phyloP scores from a whole-genome alignment of 37 sponge, comb jelly and placozoan genomes.

The Halisarca cf. caerulea region DNA sequence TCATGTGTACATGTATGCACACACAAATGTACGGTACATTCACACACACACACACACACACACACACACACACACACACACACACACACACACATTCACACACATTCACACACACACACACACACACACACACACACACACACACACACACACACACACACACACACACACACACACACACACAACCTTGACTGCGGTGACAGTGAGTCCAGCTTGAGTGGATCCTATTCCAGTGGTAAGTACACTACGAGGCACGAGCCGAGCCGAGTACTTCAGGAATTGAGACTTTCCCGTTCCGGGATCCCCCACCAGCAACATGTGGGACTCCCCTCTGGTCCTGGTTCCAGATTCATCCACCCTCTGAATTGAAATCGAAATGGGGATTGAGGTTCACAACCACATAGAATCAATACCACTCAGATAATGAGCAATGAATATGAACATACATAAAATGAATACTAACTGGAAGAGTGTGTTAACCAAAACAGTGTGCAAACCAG shows the following conservation, averaged over 20 bases:
- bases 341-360: slow-evolving; percentile 77
- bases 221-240: slow-evolving; percentile 92
- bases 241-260: slow-evolving; percentile 84
- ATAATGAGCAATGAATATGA: neutral
- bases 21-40: neutral
- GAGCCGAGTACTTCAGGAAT: slow-evolving; percentile 87
- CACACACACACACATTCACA: neutral
- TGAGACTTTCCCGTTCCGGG: slow-evolving; percentile 94
- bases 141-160: slow-evolving; percentile 15
- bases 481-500: too few species aligned
- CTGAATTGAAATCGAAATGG: slow-evolving; percentile 5
- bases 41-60: too few species aligned
- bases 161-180: slow-evolving; percentile 6
- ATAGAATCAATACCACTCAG: neutral
- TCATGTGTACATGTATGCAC: too few species aligned
- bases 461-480: too few species aligned
- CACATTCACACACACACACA: neutral
- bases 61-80: neutral
- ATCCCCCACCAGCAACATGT: slow-evolving; percentile 89
- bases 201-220: slow-evolving; percentile 93
- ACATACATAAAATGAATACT: neutral
- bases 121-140: slow-evolving; percentile 1
- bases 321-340: slow-evolving; percentile 84
- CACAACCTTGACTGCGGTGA: slow-evolving; percentile 89
- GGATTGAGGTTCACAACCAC: neutral